A percentile compares a stretch with the other conserved stretches of the same genome.
Conservation (phyloP, 2,888 invertebrate species). For the Hermaeophaga mercurialis region DNA sequence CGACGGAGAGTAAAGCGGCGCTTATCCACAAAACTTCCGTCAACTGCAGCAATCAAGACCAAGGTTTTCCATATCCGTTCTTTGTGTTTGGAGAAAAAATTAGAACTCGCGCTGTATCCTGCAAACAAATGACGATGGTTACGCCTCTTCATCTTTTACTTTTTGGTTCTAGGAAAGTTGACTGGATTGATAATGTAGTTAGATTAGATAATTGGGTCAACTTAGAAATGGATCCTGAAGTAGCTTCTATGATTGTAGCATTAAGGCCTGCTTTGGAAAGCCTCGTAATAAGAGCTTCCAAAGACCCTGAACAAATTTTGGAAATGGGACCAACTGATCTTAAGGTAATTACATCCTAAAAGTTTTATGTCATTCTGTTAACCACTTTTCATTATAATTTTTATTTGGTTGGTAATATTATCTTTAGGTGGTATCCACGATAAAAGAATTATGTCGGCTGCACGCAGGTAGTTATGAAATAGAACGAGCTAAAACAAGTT, state of each 20-base stretch:
- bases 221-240: slow-evolving; percentile 77
- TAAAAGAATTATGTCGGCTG: slow-evolving; percentile 76
- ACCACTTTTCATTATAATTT: background rate
- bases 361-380: background rate
- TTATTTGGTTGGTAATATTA: slow-evolving; percentile 17
- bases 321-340: slow-evolving; percentile 67
- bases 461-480: slow-evolving; percentile 77
- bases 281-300: slow-evolving; percentile 78
- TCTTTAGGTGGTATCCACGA: slow-evolving; percentile 67
- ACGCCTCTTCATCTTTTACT: slow-evolving; percentile 90
- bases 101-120: slow-evolving; percentile 91
- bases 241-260: slow-evolving; percentile 83
- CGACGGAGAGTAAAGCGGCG: slow-evolving; percentile 93
- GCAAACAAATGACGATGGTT: slow-evolving; percentile 94
- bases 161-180: slow-evolving; percentile 89
- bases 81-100: slow-evolving; percentile 99
- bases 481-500: slow-evolving; percentile 61
- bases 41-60: slow-evolving; percentile 84
- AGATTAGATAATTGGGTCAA: slow-evolving; percentile 94
- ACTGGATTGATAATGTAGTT: slow-evolving; percentile 76
- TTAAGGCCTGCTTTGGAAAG: slow-evolving; percentile 88
- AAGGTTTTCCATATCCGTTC: slow-evolving; percentile 89
- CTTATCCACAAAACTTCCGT: slow-evolving; percentile 97
- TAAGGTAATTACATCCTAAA: slow-evolving; percentile 60
- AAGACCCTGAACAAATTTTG: slow-evolving; percentile 77